A percentile compares a stretch with the other conserved stretches of the same genome.
Conservation (phyloP, 2,797 vertebrate species). For the Pristis pectinata region DNA sequence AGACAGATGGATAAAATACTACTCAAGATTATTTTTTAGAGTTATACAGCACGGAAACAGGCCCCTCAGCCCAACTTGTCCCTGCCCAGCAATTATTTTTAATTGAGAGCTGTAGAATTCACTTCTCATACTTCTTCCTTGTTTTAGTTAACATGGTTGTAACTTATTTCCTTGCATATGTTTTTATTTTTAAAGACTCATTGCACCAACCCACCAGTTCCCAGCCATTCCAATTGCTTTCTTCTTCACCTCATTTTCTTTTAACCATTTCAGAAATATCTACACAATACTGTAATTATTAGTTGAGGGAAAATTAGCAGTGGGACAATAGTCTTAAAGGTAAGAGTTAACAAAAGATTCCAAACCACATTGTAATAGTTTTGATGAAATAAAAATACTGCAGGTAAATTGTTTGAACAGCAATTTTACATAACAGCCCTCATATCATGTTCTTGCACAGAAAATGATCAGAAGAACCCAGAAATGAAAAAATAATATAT, state of each 20-base stretch:
- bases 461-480: background rate
- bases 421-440: background rate
- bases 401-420: background rate
- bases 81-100: background rate
- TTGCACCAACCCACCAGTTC: background rate
- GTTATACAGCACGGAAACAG: background rate
- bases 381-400: background rate
- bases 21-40: background rate
- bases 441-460: too few species aligned
- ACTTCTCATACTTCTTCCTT: background rate
- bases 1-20: background rate
- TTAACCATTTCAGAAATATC: background rate
- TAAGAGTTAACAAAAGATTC: background rate
- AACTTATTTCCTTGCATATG: background rate
- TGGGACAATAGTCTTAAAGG: background rate
- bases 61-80: background rate
- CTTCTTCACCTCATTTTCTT: background rate
- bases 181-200: background rate
- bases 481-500: background rate
- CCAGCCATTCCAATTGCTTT: too few species aligned
- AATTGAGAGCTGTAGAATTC: too few species aligned
- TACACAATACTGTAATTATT: background rate
- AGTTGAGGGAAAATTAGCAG: background rate
- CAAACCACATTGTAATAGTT: background rate
- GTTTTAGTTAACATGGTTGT: background rate